Conservation (phyloP, 2,113 vertebrate species). For the Nycticebus coucang region DNA sequence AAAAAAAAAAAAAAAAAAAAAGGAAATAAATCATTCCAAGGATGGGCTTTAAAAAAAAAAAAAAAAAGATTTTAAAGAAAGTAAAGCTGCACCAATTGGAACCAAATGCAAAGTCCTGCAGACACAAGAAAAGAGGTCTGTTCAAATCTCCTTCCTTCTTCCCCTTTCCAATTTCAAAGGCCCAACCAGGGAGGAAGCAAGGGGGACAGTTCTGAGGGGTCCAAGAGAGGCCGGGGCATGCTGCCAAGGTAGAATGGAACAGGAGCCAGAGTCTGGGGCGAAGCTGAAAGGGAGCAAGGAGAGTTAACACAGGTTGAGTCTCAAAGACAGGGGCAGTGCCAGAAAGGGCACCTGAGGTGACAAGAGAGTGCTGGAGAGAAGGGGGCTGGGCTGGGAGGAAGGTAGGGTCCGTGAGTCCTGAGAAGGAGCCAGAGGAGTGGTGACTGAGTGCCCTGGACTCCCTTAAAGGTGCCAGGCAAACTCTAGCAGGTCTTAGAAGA, state of each 20-base stretch:
- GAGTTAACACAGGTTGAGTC: too few relatives aligned
- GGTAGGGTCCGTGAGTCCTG: accelerated
- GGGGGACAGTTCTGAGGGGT: not conserved
- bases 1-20: too few relatives aligned
- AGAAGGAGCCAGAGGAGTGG: not conserved
- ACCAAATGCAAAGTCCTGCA: not conserved
- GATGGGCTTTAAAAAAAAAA: too few relatives aligned
- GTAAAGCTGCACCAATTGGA: not conserved
- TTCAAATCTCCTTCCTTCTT: not conserved
- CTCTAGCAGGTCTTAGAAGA: not conserved
- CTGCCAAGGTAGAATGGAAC: accelerated
- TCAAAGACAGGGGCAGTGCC: not conserved
- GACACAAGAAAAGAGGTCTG: not conserved
- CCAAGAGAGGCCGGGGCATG: not conserved
- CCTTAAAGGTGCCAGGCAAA: not conserved
- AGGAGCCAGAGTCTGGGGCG: too few relatives aligned
- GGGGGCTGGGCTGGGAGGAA: accelerated
- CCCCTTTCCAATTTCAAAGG: not conserved
- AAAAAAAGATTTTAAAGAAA: too few relatives aligned
- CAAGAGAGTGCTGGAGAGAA: not conserved
- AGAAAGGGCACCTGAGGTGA: not conserved
- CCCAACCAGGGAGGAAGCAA: not conserved
- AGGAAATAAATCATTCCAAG: too few relatives aligned
- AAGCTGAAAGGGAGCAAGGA: not conserved
- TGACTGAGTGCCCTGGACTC: not conserved